These are phyloP conservation scores for Asbolus verrucosus DNA, from an alignment of 1,140 invertebrate species.

Conservation along the genomic window DNA sequence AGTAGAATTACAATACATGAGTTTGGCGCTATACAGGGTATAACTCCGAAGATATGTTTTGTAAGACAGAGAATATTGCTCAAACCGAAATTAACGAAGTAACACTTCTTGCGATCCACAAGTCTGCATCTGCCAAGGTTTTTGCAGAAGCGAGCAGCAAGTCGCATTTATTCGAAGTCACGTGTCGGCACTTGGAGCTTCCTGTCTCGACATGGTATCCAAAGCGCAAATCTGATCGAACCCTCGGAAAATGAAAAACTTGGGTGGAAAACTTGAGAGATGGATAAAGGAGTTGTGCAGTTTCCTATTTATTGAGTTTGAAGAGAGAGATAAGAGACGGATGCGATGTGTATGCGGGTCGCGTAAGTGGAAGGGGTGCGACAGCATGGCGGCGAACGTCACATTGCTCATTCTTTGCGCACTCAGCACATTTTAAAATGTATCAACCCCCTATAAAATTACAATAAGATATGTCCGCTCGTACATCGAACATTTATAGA, in stretches of 20 bases:
- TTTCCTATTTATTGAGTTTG: slow-evolving; percentile 64
- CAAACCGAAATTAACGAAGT: too few species aligned
- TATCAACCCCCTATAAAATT: slow-evolving; percentile 66
- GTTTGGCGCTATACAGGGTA: too few species aligned
- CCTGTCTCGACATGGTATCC: slow-evolving; percentile 47
- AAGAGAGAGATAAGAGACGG: slow-evolving; percentile 61
- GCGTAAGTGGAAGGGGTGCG: slow-evolving; percentile 61
- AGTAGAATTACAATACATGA: too few species aligned
- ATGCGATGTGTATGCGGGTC: slow-evolving; percentile 63
- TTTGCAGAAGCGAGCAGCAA: too few species aligned
- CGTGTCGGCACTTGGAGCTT: slow-evolving; percentile 43
- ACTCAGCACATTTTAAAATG: slow-evolving; percentile 67
- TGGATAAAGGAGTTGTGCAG: slow-evolving; percentile 62
- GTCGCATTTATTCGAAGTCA: slow-evolving; percentile 19
- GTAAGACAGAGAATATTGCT: too few species aligned
- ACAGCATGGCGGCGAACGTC: slow-evolving; percentile 65
- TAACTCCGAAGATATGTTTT: too few species aligned
- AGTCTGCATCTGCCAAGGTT: too few species aligned
- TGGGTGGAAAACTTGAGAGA: slow-evolving; percentile 55
- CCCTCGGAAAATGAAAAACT: slow-evolving; percentile 60
- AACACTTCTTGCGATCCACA: too few species aligned
- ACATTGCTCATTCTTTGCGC: slow-evolving; percentile 66
- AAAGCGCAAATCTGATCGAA: slow-evolving; percentile 55
- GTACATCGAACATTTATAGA: slow-evolving; percentile 36
- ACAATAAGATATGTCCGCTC: slow-evolving; percentile 65